phyloP scores from a whole-genome alignment of 2,888 invertebrate genomes.

The Netelia fuscicornis region DNA sequence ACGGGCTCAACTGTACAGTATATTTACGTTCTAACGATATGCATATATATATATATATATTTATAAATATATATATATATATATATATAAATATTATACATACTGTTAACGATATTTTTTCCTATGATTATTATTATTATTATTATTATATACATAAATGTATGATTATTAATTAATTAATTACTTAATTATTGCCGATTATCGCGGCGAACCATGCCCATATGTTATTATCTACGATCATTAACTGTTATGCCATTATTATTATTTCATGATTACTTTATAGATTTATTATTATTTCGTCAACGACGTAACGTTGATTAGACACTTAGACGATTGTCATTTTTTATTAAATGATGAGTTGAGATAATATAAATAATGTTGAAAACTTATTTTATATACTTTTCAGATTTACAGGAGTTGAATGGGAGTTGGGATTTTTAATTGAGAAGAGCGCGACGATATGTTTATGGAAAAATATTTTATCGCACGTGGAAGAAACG shows the following conservation, averaged over 20 bases:
- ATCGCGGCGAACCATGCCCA: conserved; percentile 33
- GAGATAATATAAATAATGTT: conserved; percentile 52
- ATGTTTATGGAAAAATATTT: not conserved
- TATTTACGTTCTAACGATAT: conserved; percentile 52
- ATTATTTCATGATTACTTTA: conserved; percentile 48
- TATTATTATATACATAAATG: conserved; percentile 21
- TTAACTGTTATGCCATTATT: conserved; percentile 64
- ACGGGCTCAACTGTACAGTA: conserved; percentile 61
- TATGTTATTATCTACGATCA: conserved; percentile 60
- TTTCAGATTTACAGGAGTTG: not conserved
- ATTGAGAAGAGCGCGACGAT: not conserved
- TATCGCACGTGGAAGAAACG: too few species aligned
- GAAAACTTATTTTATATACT: not conserved
- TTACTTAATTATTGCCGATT: conserved; percentile 27
- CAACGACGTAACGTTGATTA: conserved; percentile 72
- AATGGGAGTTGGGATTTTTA: not conserved
- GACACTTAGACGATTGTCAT: conserved; percentile 73
- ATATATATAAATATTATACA: conserved; percentile 51
- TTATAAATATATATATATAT: not conserved
- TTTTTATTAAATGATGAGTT: conserved; percentile 74
- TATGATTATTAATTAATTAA: conserved; percentile 53
- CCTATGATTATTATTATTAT: conserved; percentile 37
- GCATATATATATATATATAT: conserved; percentile 31
- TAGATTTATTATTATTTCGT: conserved; percentile 69
- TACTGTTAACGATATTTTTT: conserved; percentile 53